Conservation (phyloP, 1,140 invertebrate genomes). For the Triops cancriformis region DNA sequence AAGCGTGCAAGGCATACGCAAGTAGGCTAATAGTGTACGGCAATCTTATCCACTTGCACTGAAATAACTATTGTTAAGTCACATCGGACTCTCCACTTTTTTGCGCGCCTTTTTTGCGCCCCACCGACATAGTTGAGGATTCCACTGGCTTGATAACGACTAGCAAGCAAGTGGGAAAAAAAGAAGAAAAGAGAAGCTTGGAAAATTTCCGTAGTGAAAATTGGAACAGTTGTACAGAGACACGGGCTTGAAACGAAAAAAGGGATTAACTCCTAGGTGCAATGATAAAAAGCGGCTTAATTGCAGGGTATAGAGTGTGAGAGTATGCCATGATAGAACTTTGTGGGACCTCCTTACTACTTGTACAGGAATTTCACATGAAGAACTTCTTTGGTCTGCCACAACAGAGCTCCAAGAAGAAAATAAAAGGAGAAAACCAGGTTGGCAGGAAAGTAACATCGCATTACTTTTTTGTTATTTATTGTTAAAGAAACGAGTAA, state of each 20-base stretch:
- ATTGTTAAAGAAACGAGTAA: background rate
- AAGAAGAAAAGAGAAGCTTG: background rate
- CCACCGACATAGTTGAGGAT: background rate
- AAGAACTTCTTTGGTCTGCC: background rate
- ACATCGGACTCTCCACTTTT: background rate
- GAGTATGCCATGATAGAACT: background rate
- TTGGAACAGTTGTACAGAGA: background rate
- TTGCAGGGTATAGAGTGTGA: background rate
- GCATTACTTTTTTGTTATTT: background rate
- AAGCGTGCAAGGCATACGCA: background rate
- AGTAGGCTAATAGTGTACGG: background rate
- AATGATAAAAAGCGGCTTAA: background rate
- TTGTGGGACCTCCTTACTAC: background rate
- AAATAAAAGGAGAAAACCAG: background rate
- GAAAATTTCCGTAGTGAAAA: background rate
- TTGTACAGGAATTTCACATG: background rate
- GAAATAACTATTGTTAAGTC: slow-evolving; percentile 1
- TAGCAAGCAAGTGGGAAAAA: background rate
- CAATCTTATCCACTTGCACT: background rate
- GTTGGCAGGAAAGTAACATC: background rate
- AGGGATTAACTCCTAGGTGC: background rate
- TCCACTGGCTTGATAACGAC: background rate
- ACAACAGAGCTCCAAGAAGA: background rate
- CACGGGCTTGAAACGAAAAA: background rate
- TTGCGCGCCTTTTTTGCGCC: background rate